Evolutionary conservation across 2,888 invertebrate genomes (phyloP), one percentile per base, ranked within the genome.

Genomic region (Allacma fusca): DNA sequence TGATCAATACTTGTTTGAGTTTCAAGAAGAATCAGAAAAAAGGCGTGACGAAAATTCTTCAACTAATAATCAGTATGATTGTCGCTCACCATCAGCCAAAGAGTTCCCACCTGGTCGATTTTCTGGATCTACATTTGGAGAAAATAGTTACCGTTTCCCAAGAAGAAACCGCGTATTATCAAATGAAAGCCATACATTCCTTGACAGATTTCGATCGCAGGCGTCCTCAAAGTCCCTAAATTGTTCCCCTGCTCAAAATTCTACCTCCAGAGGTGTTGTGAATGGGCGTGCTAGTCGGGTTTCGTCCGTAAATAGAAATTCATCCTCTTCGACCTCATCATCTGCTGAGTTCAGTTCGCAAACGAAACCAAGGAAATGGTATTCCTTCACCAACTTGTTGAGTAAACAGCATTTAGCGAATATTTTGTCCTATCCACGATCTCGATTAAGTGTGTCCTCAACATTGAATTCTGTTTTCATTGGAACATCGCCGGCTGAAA

Each of bases 371-470:
- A 81, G 82, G 70, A 84, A 84, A 76, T 84, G 84, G 84, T 84
- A 81, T 76, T 84, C 84, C 13, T 84, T 84, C 67, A 81, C 83
- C 28, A 83, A 83, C 80, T 77, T 84, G n/a, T 75, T 82, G 75
- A 82, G 80, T 71, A 62, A 80, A 78, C 82, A 82, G 69, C 81
- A 81, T 80, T 76, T 84, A 65, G 79, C 82, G 12, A 82, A 81
- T 67, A 75, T 83, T 34, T 69, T 83, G 16, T 80, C 80, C 29
- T 69, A 83, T 21, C 83, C 83, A 4, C 80, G 82, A 24, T 83
- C 83, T 0, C 79, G 82, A 1, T 80, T 83, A 4, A 82, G 81
- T 78, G 84, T 84, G 26, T 82, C 83, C 28, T 84, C 84, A 16
- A 82, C 82, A 40, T 79, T 84, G 43, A 84, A 82, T 76, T 82